Conservation (phyloP, 2,797 vertebrate species). For the Ctenopoma kingsleyae region DNA sequence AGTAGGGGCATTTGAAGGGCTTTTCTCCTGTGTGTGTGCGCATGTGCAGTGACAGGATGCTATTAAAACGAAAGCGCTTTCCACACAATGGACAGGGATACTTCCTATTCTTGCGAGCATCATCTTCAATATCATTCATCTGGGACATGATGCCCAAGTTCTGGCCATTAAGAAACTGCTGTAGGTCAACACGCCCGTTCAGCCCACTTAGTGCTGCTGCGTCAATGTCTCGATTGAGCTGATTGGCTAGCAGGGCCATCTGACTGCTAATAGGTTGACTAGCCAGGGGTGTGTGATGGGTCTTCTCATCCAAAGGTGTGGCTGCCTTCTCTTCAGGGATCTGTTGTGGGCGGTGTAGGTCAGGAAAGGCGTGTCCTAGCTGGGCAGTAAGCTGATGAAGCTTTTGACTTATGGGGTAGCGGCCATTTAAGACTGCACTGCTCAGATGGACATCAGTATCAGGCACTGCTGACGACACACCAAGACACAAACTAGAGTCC, state of each 20-base stretch:
- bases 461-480: constrained; percentile 93
- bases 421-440: constrained; percentile 96
- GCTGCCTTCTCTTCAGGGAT: constrained; percentile 92
- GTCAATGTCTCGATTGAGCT: constrained; percentile 95
- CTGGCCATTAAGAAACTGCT: constrained; percentile 98
- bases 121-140: constrained; percentile 99
- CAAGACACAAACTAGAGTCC: constrained; percentile 99
- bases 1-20: constrained; percentile 99
- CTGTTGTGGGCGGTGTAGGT: constrained; percentile 94
- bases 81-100: constrained; percentile 98
- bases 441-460: constrained; percentile 94
- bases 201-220: constrained; percentile 87
- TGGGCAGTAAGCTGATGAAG: constrained; percentile 97
- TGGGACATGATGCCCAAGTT: constrained; percentile 99
- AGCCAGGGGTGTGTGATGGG: constrained; percentile 90
- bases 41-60: constrained; percentile 98
- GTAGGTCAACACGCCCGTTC: constrained; percentile 96
- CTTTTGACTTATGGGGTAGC: constrained; percentile 99
- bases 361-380: constrained; percentile 96
- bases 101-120: constrained; percentile 97
- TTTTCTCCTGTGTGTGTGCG: constrained; percentile 99
- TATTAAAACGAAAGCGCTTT: constrained; percentile 98
- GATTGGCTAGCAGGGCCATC: constrained; percentile 96
- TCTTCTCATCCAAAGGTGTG: constrained; percentile 92
- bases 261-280: constrained; percentile 96